A percentile compares a stretch with the other conserved stretches of the same genome.
Conservation (phyloP, 2,888 invertebrate genomes). For the Spodoptera littoralis region DNA sequence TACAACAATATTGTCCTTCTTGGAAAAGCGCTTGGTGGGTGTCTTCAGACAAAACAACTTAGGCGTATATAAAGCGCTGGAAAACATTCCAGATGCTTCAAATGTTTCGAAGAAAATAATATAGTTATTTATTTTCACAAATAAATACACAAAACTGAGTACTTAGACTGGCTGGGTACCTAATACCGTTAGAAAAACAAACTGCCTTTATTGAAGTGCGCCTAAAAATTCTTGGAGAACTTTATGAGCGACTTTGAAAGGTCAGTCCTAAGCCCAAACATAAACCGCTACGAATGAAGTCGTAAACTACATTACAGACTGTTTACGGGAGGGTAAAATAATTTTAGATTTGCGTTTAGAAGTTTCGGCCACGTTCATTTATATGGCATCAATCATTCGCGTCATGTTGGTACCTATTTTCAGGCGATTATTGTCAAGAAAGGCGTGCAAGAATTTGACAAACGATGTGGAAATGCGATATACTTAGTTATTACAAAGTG, state of each 20-base stretch:
- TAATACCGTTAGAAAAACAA: constrained; percentile 30
- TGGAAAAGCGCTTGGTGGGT: too few relatives aligned
- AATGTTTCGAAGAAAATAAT: constrained; percentile 26
- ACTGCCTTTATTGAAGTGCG: constrained; percentile 25
- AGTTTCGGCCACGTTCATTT: constrained; percentile 21
- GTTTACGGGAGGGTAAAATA: constrained; percentile 42
- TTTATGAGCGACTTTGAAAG: constrained; percentile 38
- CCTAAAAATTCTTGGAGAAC: constrained; percentile 30
- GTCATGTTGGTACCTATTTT: constrained; percentile 23
- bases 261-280: constrained; percentile 44
- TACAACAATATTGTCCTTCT: too few relatives aligned
- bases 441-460: constrained; percentile 17
- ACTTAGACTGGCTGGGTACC: constrained; percentile 5
- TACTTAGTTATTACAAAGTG: background rate
- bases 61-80: background rate
- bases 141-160: constrained; percentile 23
- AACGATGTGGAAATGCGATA: constrained; percentile 12
- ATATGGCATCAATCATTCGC: constrained; percentile 27
- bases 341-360: constrained; percentile 30
- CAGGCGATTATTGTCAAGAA: constrained; percentile 26
- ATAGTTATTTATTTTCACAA: constrained; percentile 16
- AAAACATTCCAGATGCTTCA: constrained; percentile 7
- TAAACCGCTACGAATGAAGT: constrained; percentile 47
- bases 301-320: constrained; percentile 45
- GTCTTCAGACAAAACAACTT: constrained; percentile 25